Evolutionary conservation across 2,113 vertebrate species (phyloP).

Genomic region (Hemiscyllium ocellatum): DNA sequence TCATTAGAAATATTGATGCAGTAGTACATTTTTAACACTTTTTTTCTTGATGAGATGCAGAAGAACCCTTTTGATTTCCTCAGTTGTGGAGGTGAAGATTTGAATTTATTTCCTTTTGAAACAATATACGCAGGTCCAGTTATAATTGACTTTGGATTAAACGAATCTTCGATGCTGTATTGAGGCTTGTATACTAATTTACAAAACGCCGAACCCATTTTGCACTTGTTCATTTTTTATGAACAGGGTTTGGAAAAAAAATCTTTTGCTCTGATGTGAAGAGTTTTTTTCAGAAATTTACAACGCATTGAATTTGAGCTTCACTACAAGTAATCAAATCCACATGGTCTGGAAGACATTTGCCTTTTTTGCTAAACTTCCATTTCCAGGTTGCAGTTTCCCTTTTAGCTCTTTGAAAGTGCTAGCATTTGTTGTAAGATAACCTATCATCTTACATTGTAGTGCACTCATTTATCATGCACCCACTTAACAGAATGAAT

Average conservation of each 20-base stretch:
- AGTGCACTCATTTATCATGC: neutral
- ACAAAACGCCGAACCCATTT: neutral
- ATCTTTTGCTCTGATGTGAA: neutral
- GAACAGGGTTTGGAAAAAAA: too few relatives aligned
- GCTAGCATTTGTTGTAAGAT: neutral
- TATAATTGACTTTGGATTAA: neutral
- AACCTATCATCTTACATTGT: neutral
- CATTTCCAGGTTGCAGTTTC: neutral
- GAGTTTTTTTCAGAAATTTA: neutral
- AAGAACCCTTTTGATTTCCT: neutral
- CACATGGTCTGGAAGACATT: slow-evolving; percentile 30
- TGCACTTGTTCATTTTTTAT: neutral
- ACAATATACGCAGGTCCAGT: neutral
- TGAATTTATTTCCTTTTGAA: neutral
- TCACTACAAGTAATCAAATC: slow-evolving; percentile 13
- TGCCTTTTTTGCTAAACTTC: neutral
- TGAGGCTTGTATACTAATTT: too few relatives aligned
- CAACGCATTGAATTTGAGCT: neutral
- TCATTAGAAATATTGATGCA: neutral
- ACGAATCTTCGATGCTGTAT: neutral
- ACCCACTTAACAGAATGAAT: too few relatives aligned
- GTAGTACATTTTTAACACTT: neutral
- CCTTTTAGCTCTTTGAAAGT: neutral
- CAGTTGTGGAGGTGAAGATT: neutral
- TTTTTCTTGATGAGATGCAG: too few relatives aligned